Evolutionary conservation across 2,797 vertebrate genomes (phyloP), one percentile per base, ranked within the genome.

Genomic region (Brachyalestes nurse): DNA sequence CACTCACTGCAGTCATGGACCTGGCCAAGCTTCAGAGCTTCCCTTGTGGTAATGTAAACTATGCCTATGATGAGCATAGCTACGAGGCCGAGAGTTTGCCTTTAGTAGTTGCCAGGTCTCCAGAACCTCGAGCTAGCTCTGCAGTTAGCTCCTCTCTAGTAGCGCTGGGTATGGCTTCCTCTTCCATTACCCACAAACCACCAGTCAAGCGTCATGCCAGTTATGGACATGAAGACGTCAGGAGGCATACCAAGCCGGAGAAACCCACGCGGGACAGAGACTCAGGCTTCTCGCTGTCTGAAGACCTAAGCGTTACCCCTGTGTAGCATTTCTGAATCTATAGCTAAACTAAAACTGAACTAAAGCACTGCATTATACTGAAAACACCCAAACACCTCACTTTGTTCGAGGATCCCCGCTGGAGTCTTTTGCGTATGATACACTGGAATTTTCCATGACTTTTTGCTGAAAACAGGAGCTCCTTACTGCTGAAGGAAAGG

Each of bases 261-360:
- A 96, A 96, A 83, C 92, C 94, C 10, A 82, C 84, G 0, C 93
- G 95, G 12, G 96, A 97, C 88, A 89, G 96, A 76, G 96, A 97
- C 92, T 97, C 96, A 0, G 96, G 96, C 69, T 95, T 97, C 80
- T 97, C 96, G 77, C 89, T 97, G 87, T 97, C 96, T 6, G 96
- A 96, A 87, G 96, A 97, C 90, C 93, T 97, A 77, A 97, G 93
- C 21, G 93, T 96, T 82, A 96, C 94, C n/a, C 94, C 96, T 0
- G 91, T 96, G 79, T 95, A 93, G 82, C 66, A 76, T 28, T 60
- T 40, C 57, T 9, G 62, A 74, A 55, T 55, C 1, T 14, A n/a
- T n/a, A n/a, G n/a, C n/a, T 69, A 17, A 40, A 55, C 34, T 77
- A n/a, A n/a, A n/a, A n/a, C n/a, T n/a, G n/a, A 10, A 69, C 69